Evolutionary conservation across 2,113 vertebrate species (phyloP).

Genomic region (Falcunculus frontatus): DNA sequence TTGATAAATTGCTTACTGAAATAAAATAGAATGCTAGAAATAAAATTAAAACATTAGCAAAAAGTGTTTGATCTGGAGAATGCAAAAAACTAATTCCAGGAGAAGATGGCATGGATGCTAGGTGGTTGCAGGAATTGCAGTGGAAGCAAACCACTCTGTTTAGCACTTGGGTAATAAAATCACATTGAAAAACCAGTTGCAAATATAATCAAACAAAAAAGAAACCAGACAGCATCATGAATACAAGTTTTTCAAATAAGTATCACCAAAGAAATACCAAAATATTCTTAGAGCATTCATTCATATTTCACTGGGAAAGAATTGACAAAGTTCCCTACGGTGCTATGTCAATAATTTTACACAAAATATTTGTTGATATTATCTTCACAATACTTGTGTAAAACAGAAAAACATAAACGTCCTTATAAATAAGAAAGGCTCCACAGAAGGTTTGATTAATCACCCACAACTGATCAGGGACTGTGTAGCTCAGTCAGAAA

Average conservation of each 20-base stretch:
- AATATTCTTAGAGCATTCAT: neutral
- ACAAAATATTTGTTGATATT: neutral
- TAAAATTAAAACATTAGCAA: neutral
- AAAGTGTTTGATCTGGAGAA: neutral
- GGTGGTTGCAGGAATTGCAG: neutral
- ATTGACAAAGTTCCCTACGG: neutral
- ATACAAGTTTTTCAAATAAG: neutral
- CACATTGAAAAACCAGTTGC: neutral
- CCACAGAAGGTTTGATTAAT: neutral
- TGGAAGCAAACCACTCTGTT: neutral
- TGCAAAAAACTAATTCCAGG: neutral
- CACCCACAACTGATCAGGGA: neutral
- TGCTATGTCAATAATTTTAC: neutral
- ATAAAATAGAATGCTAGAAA: neutral
- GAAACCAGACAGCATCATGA: neutral
- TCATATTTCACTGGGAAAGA: neutral
- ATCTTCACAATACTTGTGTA: neutral
- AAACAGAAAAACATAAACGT: neutral
- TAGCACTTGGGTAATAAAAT: neutral
- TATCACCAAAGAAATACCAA: neutral
- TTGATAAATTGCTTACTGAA: neutral
- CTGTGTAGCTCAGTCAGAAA: neutral
- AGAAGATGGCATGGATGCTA: neutral
- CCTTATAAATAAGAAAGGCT: neutral
- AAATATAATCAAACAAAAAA: neutral